phyloP scores from a whole-genome alignment of 1,140 invertebrate genomes.

The Drosophila ananassae region DNA sequence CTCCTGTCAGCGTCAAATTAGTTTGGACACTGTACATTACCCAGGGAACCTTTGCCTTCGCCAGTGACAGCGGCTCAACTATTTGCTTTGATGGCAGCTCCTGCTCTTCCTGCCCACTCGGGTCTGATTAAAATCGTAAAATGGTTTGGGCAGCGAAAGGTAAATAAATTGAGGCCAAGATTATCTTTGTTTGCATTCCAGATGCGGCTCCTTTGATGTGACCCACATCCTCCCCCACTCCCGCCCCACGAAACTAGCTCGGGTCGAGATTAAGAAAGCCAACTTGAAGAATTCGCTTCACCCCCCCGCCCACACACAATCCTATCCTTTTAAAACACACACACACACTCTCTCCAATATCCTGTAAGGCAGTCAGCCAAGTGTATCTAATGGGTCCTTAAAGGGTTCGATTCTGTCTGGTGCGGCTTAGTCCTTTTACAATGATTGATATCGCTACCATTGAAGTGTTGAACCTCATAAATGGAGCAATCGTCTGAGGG shows the following conservation, averaged over 20 bases:
- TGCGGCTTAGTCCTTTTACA: conserved; percentile 13
- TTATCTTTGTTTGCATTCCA: conserved; percentile 51
- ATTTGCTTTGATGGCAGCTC: conserved; percentile 64
- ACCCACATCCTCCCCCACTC: conserved; percentile 9
- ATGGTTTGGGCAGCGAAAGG: conserved; percentile 57
- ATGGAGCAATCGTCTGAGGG: conserved; percentile 39
- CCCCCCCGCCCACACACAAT: not conserved
- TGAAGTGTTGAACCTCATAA: conserved; percentile 20
- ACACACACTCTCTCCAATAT: conserved; percentile 6
- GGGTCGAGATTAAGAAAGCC: conserved; percentile 46
- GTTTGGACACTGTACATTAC: conserved; percentile 61
- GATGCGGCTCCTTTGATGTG: conserved; percentile 56
- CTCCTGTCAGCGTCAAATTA: conserved; percentile 73
- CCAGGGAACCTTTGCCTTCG: conserved; percentile 32
- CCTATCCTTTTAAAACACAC: conserved; percentile 1
- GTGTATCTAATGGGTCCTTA: conserved; percentile 62
- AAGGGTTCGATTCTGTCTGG: conserved; percentile 44
- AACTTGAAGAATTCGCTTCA: conserved; percentile 35
- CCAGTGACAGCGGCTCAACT: conserved; percentile 41
- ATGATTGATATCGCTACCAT: conserved; percentile 45
- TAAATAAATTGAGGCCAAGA: conserved; percentile 48
- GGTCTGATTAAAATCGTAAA: conserved; percentile 70
- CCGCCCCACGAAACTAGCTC: conserved; percentile 2
- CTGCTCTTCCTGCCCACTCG: conserved; percentile 1
- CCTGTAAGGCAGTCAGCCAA: conserved; percentile 42